phyloP scores from a whole-genome alignment of 2,113 vertebrate genomes.

The Willisornis vidua region DNA sequence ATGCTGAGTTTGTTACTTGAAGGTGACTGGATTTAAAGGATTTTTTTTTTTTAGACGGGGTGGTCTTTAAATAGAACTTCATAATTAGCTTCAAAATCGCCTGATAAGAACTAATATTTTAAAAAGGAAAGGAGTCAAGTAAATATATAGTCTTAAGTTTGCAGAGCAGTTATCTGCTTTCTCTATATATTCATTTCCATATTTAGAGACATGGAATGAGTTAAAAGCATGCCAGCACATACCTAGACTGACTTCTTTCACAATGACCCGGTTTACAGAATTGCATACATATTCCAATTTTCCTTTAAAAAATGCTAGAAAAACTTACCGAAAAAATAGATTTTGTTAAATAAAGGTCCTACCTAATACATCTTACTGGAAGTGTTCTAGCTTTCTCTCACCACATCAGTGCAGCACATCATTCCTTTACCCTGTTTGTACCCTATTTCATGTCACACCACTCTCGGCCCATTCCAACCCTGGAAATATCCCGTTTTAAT shows the following conservation, averaged over 20 bases:
- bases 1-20: neutral
- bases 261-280: neutral
- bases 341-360: neutral
- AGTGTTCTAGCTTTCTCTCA: neutral
- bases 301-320: neutral
- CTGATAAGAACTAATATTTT: neutral
- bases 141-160: neutral
- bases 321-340: neutral
- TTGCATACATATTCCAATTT: neutral
- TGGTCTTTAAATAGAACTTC: neutral
- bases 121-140: neutral
- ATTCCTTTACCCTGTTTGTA: neutral
- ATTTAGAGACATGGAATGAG: neutral
- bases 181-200: neutral
- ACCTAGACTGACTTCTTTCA: neutral
- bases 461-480: neutral
- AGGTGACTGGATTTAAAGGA: neutral
- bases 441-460: neutral
- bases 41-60: neutral
- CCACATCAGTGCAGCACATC: neutral
- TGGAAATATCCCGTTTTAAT: neutral
- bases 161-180: neutral
- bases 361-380: neutral
- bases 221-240: neutral
- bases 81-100: neutral